Percentiles rank a stretch among this genome's conserved stretches.
phyloP scores from a whole-genome alignment of 2,888 invertebrate species.

The Idaea straminata region DNA sequence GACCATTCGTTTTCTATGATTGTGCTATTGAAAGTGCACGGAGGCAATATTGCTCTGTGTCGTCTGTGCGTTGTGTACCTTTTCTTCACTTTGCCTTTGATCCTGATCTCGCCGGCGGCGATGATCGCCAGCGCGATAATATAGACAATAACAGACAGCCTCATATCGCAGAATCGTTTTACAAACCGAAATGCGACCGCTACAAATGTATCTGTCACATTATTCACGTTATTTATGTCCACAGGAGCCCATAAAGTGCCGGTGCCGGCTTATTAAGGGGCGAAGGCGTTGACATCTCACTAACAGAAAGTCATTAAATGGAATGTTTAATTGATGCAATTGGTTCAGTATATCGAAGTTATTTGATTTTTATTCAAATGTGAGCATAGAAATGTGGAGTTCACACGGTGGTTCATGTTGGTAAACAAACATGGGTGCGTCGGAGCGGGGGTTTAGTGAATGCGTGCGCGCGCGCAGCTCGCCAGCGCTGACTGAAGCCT shows the following conservation, averaged over 20 bases:
- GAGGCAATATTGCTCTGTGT: slow-evolving; percentile 66
- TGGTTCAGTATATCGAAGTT: slow-evolving; percentile 30
- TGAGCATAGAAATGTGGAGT: slow-evolving; percentile 35
- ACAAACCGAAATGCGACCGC: slow-evolving; percentile 58
- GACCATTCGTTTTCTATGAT: slow-evolving; percentile 76
- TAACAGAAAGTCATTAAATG: slow-evolving; percentile 62
- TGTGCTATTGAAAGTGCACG: slow-evolving; percentile 74
- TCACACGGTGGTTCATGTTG: slow-evolving; percentile 52
- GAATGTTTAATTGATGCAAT: slow-evolving; percentile 44
- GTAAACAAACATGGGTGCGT: slow-evolving; percentile 59
- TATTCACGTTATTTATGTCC: slow-evolving; percentile 69
- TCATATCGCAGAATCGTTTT: slow-evolving; percentile 65
- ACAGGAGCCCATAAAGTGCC: slow-evolving; percentile 58
- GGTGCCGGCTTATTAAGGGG: slow-evolving; percentile 57
- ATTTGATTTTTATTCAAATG: slow-evolving; percentile 42
- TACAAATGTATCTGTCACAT: slow-evolving; percentile 75
- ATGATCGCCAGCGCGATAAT: slow-evolving; percentile 66
- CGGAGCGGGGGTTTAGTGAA: slow-evolving; percentile 38
- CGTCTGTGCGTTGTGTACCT: slow-evolving; percentile 62
- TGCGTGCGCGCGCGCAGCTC: slow-evolving; percentile 74
- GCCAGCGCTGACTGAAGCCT: slow-evolving; percentile 73
- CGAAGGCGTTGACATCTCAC: slow-evolving; percentile 68
- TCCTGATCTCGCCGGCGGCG: slow-evolving; percentile 66
- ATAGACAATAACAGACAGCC: slow-evolving; percentile 67
- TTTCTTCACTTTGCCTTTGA: slow-evolving; percentile 74